Evolutionary conservation across 2,113 vertebrate genomes (phyloP).

Genomic region (Dinomys branickii): DNA sequence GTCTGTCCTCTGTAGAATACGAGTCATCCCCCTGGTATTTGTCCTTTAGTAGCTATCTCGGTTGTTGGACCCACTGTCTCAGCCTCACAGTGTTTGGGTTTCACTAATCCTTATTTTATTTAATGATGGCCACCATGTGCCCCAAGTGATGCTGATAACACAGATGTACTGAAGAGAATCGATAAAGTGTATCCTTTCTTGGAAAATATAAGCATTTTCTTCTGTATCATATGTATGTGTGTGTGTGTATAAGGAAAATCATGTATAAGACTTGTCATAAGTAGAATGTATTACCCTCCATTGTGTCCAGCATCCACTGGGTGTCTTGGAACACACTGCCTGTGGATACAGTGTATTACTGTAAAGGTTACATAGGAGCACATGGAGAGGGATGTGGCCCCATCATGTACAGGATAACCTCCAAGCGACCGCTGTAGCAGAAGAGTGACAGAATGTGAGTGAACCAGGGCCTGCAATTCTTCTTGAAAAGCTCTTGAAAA

Average conservation of each 20-base stretch:
- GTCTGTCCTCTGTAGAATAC: too few relatives aligned
- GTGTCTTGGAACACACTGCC: not conserved
- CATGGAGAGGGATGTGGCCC: accelerated
- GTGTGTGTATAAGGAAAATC: not conserved
- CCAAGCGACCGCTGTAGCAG: not conserved
- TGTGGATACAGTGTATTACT: not conserved
- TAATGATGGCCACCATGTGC: not conserved
- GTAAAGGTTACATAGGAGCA: not conserved
- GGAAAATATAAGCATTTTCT: not conserved
- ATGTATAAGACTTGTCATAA: not conserved
- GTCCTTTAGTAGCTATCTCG: too few relatives aligned
- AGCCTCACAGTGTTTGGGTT: too few relatives aligned
- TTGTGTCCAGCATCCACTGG: not conserved
- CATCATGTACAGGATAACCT: accelerated
- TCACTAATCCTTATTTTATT: not conserved
- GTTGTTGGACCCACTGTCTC: not conserved
- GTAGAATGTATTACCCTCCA: not conserved
- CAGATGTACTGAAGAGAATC: not conserved
- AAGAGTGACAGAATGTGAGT: not conserved
- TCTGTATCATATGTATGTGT: not conserved
- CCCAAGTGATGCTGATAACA: not conserved
- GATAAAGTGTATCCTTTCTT: not conserved
- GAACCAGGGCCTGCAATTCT: not conserved
- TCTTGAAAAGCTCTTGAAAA: not conserved
- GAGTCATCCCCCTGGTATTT: not conserved